phyloP scores from a whole-genome alignment of 2,797 vertebrate genomes.

The Acrossocheilus wenchowensis region DNA sequence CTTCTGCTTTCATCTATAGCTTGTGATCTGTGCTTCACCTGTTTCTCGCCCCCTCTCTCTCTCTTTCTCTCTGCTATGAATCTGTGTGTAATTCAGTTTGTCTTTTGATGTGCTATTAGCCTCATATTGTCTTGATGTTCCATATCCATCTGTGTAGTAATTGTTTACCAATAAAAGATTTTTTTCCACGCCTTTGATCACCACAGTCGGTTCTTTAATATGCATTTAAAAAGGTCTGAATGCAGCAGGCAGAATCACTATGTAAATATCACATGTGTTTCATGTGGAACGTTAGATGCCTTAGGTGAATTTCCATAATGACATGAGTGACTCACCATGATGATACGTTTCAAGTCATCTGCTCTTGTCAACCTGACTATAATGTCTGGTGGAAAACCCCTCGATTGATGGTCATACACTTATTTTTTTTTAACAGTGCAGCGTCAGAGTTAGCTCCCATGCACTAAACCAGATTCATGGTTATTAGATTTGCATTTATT shows the following conservation, averaged over 20 bases:
- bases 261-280: conserved; percentile 50
- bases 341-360: conserved; percentile 24
- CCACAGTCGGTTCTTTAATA: conserved; percentile 53
- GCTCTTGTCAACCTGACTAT: conserved; percentile 9
- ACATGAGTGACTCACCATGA: conserved; percentile 7
- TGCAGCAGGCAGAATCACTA: conserved; percentile 16
- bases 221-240: conserved; percentile 60
- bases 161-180: conserved; percentile 59
- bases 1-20: conserved; percentile 60
- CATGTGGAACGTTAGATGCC: conserved; percentile 32
- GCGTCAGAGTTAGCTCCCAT: not conserved
- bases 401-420: not conserved
- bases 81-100: conserved; percentile 44
- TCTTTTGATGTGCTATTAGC: conserved; percentile 73
- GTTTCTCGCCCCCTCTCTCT: conserved; percentile 1
- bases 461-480: conserved; percentile 3
- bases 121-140: conserved; percentile 67
- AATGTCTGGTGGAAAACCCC: conserved; percentile 16
- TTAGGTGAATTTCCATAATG: conserved; percentile 43
- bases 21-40: conserved; percentile 58
- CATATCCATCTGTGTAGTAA: conserved; percentile 60
- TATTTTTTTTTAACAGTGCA: not conserved
- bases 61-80: conserved; percentile 35
- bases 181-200: conserved; percentile 66
- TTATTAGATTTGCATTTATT: not conserved